Evolutionary conservation across 2,113 vertebrate species (phyloP).

Genomic region (Pyrgilauda ruficollis): DNA sequence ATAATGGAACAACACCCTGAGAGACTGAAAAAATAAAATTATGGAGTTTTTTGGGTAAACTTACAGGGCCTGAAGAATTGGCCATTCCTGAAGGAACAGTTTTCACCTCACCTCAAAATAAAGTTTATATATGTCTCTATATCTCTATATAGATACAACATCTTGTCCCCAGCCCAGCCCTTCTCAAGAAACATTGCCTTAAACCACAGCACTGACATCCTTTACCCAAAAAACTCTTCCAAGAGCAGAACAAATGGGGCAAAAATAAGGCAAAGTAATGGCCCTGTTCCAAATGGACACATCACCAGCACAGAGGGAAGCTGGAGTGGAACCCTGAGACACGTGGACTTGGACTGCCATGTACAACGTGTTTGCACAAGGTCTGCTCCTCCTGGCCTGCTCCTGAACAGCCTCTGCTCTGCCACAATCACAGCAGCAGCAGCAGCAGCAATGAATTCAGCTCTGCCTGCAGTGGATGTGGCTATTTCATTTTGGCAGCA

Average conservation of each 20-base stretch:
- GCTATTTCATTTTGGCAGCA: constrained; percentile 40
- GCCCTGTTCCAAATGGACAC: background rate
- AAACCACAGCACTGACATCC: background rate
- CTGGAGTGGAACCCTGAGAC: background rate
- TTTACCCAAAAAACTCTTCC: background rate
- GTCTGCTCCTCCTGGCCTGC: background rate
- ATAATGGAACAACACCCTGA: background rate
- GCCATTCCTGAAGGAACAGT: background rate
- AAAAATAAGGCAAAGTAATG: background rate
- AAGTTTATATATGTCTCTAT: background rate
- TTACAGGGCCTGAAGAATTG: background rate
- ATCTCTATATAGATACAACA: background rate
- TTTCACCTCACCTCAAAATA: background rate
- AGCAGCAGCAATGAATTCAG: background rate
- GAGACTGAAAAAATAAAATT: background rate
- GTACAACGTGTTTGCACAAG: background rate
- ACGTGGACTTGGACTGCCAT: rapidly evolving
- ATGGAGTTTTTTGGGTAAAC: background rate
- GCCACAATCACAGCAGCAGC: constrained; percentile 3
- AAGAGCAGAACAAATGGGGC: background rate
- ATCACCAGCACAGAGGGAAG: background rate
- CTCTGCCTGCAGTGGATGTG: constrained; percentile 35
- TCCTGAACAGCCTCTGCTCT: background rate
- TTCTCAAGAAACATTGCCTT: background rate
- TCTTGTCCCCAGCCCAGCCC: background rate